Evolutionary conservation across 2,797 vertebrate genomes (phyloP).

Genomic region (Ambastaia sidthimunki): DNA sequence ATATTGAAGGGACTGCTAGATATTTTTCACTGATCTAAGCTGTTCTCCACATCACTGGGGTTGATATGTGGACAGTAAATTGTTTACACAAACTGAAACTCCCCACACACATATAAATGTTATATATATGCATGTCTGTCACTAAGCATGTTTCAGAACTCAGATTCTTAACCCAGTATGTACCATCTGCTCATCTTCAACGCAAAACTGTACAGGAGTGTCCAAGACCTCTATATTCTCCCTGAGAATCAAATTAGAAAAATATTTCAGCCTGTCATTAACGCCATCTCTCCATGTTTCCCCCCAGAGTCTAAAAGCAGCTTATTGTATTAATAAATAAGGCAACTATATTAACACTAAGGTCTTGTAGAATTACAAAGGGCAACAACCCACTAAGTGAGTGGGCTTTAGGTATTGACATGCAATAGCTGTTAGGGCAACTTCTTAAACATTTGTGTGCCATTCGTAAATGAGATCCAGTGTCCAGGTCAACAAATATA

Average conservation of each 20-base stretch:
- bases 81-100: neutral
- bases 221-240: slow-evolving; percentile 5
- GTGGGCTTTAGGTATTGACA: neutral
- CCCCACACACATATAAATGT: neutral
- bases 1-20: neutral
- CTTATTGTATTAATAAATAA: slow-evolving; percentile 36
- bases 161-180: neutral
- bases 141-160: neutral
- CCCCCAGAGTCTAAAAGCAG: slow-evolving; percentile 18
- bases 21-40: neutral
- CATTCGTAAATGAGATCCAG: neutral
- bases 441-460: neutral
- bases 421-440: neutral
- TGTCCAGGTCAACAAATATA: neutral
- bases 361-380: slow-evolving; percentile 19
- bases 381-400: neutral
- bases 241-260: slow-evolving; percentile 40
- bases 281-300: neutral
- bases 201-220: neutral
- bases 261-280: slow-evolving; percentile 15
- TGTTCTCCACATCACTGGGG: neutral
- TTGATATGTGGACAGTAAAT: slow-evolving; percentile 12
- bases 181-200: neutral
- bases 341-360: slow-evolving; percentile 49
- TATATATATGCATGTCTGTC: neutral